phyloP scores from a whole-genome alignment of 2,113 vertebrate species.

The Esox niger region DNA sequence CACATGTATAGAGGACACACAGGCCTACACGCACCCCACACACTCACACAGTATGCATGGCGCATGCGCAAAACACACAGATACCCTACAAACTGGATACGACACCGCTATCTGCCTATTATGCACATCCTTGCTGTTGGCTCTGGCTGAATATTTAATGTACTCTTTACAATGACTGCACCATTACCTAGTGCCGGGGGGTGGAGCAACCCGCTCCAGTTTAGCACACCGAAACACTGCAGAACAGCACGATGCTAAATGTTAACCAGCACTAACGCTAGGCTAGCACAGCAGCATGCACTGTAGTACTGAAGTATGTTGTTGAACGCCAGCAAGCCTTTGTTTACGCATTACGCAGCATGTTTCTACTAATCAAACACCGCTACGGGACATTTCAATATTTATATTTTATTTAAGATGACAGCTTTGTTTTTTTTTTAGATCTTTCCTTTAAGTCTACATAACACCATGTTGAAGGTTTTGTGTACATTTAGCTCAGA shows the following conservation, averaged over 20 bases:
- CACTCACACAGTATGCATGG: no score
- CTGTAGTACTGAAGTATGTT: neutral
- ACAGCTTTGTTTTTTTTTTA: no score
- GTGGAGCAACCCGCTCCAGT: slow-evolving; percentile 48
- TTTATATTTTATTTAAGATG: no score
- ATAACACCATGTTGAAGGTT: no score
- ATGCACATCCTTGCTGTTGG: slow-evolving; percentile 66
- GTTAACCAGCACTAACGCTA: slow-evolving; percentile 13
- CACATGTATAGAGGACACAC: slow-evolving; percentile 22
- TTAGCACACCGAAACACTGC: slow-evolving; percentile 52
- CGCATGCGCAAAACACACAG: neutral
- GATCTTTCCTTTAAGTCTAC: no score
- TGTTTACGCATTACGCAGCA: no score
- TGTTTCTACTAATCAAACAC: neutral
- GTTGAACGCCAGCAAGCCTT: no score
- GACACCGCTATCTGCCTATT: slow-evolving; percentile 57
- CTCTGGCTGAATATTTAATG: slow-evolving; percentile 71
- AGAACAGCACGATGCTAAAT: slow-evolving; percentile 29
- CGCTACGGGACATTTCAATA: no score
- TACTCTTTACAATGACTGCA: slow-evolving; percentile 70
- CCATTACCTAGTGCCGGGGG: slow-evolving; percentile 60
- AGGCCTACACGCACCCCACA: neutral
- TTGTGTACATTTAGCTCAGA: no score
- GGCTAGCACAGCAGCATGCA: neutral
- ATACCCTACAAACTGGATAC: slow-evolving; percentile 41